These are phyloP conservation scores for Saccopteryx bilineata DNA, from an alignment of 2,113 vertebrate species.

Conservation along the genomic window DNA sequence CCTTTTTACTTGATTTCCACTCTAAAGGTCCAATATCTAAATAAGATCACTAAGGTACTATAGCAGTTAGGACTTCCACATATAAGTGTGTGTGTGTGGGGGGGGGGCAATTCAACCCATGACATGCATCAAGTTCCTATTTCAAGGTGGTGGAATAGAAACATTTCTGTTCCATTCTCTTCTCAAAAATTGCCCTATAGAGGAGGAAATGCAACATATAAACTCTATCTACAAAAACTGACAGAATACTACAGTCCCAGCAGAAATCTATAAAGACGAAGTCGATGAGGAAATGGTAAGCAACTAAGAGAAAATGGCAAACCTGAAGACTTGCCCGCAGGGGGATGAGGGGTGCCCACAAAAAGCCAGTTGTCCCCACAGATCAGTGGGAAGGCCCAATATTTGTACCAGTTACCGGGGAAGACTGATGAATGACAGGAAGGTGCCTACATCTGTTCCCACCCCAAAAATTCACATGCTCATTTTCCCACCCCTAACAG, in stretches of 20 bases:
- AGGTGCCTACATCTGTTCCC: neutral
- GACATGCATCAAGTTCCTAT: neutral
- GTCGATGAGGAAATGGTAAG: neutral
- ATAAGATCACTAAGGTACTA: neutral
- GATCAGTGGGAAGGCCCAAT: neutral
- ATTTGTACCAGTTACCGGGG: rapidly evolving
- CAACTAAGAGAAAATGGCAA: neutral
- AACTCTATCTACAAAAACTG: neutral
- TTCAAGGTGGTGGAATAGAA: neutral
- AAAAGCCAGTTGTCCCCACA: neutral
- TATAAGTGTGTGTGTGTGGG: neutral
- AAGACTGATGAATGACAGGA: neutral
- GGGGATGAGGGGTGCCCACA: neutral
- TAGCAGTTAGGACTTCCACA: neutral
- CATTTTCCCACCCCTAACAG: neutral
- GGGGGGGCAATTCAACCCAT: neutral
- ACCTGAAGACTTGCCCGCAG: neutral
- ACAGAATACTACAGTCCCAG: neutral
- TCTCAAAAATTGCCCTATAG: neutral
- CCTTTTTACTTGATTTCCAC: neutral
- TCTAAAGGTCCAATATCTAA: neutral
- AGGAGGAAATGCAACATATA: neutral
- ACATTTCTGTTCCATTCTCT: neutral
- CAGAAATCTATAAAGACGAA: neutral
- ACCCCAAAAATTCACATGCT: neutral